Evolutionary conservation across 2,113 vertebrate species (phyloP), one percentile per base, ranked within the genome.

Genomic region (Clinocottus analis): DNA sequence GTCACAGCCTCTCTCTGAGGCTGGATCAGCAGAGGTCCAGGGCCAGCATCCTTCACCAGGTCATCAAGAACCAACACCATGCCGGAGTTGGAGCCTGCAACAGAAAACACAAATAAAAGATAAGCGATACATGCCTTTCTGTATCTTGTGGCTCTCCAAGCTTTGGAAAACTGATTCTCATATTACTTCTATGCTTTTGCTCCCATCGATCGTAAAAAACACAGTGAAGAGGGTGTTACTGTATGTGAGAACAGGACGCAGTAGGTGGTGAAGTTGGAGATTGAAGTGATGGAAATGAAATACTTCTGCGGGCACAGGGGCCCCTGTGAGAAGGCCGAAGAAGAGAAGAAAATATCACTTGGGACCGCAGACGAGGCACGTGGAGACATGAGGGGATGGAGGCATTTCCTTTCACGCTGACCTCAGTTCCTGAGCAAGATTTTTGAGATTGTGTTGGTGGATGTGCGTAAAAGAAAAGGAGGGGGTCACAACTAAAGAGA

Each of bases 41-140:
- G 79, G 51, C 80, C 64, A 3, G 91, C 94, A 16, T 93, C 91
- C 84, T 93, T 92, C 69, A 83, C 90, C 72, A 94, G 85, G 65
- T 94, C 87, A 84, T 95, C 95, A 3, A 96, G 86, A 64, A 95
- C 91, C 75, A 96, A 79, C 1, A 95, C 86, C 86, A 96, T 94
- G 71, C 83, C 92, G 0, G 93, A 92, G 25, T 89, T 91, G 7
- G 88, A 67, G 2, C 88, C 96, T 97, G 81, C 0, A 23, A 71
- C 27, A 81, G 41, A 86, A 79, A 66, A 66, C 29, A 83, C 0
- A 65, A 49, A 87, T 3, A 0, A 75, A 77, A 72, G 1, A 39
- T 45, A 5, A 79, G 53, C 5, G 31, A 53, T 16, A 33, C 72
- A 66, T 13, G 1, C 16, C 8, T 75, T 43, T 76, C 16, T 75